A percentile compares a stretch with the other conserved stretches of the same genome.
Conservation (phyloP, 2,113 vertebrate genomes). For the Pollachius pollachius region DNA sequence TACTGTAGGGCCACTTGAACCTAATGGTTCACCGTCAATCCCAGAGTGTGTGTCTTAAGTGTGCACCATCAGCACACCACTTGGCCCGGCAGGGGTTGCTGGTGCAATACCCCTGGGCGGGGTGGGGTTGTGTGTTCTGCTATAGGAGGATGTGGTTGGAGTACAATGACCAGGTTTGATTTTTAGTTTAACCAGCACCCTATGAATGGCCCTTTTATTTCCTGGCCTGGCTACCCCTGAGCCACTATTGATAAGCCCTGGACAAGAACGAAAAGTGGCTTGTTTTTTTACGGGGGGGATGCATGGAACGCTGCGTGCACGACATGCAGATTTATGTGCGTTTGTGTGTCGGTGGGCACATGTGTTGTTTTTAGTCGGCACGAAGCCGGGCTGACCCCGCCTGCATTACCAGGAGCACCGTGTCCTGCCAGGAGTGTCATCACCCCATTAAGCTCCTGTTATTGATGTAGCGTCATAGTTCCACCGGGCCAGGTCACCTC, state of each 20-base stretch:
- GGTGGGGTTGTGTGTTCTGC: conserved; percentile 1
- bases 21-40: conserved; percentile 42
- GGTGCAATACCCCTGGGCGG: neutral
- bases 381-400: neutral
- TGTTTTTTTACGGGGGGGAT: too few species aligned
- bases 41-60: conserved; percentile 45
- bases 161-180: conserved; percentile 32
- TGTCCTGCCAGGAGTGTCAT: conserved; percentile 6
- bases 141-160: conserved; percentile 48
- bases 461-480: conserved; percentile 18
- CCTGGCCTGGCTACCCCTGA: too few species aligned
- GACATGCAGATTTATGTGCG: too few species aligned
- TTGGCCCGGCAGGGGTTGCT: conserved; percentile 9
- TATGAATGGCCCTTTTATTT: too few species aligned
- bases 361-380: too few species aligned
- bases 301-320: too few species aligned
- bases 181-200: neutral
- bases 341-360: too few species aligned
- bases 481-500: neutral
- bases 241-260: too few species aligned
- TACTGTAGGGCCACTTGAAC: conserved; percentile 46
- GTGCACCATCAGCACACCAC: conserved; percentile 12
- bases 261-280: too few species aligned
- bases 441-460: conserved; percentile 16
- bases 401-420: neutral